phyloP scores from a whole-genome alignment of 2,797 vertebrate species.

The Lacerta agilis region DNA sequence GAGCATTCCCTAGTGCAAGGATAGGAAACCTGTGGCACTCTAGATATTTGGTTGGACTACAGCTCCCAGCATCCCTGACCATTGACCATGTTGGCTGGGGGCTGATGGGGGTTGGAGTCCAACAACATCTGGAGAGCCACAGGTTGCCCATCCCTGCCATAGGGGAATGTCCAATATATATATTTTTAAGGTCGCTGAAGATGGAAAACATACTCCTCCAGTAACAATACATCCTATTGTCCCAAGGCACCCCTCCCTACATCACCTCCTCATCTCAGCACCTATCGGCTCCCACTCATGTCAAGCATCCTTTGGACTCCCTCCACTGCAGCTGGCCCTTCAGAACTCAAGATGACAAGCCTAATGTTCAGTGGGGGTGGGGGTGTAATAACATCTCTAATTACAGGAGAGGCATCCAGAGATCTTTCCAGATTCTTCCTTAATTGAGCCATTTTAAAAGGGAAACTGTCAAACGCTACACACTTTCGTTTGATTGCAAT shows the following conservation, averaged over 20 bases:
- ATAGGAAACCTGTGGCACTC: neutral
- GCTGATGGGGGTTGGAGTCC: neutral
- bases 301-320: neutral
- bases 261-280: neutral
- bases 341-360: conserved; percentile 15
- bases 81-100: neutral
- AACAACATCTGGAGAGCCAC: neutral
- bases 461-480: conserved; percentile 36
- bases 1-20: neutral
- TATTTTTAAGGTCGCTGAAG: neutral
- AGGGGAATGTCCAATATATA: neutral
- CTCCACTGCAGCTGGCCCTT: conserved; percentile 32
- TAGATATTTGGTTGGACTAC: neutral
- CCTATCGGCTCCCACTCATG: neutral
- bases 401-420: conserved; percentile 36
- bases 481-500: conserved; percentile 23
- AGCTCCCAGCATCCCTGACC: neutral
- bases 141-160: neutral
- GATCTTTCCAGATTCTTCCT: conserved; percentile 44
- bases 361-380: neutral
- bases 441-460: conserved; percentile 37
- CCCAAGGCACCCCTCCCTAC: neutral
- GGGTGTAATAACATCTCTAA: conserved; percentile 12
- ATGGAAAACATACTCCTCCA: neutral
- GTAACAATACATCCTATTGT: no score